Base-by-base conservation (phyloP, 2,113 vertebrate genomes). In the Leucosticte australis region DNA sequence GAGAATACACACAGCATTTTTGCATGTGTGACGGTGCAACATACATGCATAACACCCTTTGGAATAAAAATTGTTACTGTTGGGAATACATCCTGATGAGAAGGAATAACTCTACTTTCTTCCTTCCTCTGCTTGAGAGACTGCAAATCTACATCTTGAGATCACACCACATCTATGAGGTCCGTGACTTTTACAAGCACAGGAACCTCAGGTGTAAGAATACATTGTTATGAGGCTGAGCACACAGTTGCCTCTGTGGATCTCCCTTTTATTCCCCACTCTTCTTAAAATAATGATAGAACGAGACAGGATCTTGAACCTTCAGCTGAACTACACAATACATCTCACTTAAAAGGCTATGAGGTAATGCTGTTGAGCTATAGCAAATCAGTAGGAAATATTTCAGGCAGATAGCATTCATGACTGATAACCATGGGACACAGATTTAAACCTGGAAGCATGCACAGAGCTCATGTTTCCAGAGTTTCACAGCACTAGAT, bases 381-480 rank as follows among this genome's bases (percentile, higher is more conserved):
- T 18, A 64, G 49, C 56, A 62, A 83, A 64, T 65, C 41, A 50
- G 35, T 37, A 52, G 0, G 3, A 41, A 74, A n/a, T 59, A 63
- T 74, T 92, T 64, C 52, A 88, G 49, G n/a, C 10, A 73, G 74
- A 59, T 11, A 74, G 52, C 42, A 47, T 35, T 57, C 20, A 33
- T 39, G 57, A 79, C 28, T 9, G 23, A 55, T 44, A 86, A 70
- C 42, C 37, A 14, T 0, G 7, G 6, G 28, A 81, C 70, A 53
- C 31, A 63, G 52, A 80, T 33, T 80, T 49, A 68, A 87, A 79
- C 21, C 8, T 26, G 20, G 64, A 85, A 74, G 75, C 15, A 3
- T 0, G 2, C 2, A 1, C 0, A 0, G 19, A 80, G 42, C 27
- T 85, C 17, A 12, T 2, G 7, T 57, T 85, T 65, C 13, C 13